These are phyloP conservation scores for Pteronura brasiliensis DNA, from an alignment of 2,113 vertebrate genomes.

Conservation along the genomic window DNA sequence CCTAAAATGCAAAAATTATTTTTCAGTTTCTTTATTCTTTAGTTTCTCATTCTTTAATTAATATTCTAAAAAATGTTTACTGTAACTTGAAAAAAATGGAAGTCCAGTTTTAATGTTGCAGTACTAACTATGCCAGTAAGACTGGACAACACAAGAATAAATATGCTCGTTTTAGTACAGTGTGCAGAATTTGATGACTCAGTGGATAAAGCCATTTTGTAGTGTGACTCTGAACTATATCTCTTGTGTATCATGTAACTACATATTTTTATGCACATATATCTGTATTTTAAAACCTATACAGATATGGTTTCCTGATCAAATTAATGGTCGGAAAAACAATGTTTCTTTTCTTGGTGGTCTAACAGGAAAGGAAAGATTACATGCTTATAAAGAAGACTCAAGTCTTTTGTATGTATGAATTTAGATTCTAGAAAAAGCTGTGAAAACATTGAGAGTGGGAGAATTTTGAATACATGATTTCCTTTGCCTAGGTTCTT, in stretches of 20 bases:
- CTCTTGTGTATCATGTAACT: conserved; percentile 17
- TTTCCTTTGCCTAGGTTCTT: conserved; percentile 21
- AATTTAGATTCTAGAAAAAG: conserved; percentile 41
- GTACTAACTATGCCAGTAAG: background rate
- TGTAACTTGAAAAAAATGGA: conserved; percentile 35
- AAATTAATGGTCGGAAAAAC: conserved; percentile 13
- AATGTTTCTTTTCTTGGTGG: background rate
- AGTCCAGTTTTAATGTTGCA: background rate
- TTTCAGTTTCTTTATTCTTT: background rate
- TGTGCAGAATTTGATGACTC: conserved; percentile 23
- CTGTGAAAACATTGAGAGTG: conserved; percentile 19
- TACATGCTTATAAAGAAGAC: conserved; percentile 5
- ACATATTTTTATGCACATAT: conserved; percentile 10
- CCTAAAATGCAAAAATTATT: conserved; percentile 2
- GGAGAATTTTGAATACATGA: background rate
- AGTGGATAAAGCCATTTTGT: background rate
- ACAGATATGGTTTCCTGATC: conserved; percentile 19
- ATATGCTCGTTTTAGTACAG: background rate
- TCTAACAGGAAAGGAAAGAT: conserved; percentile 10
- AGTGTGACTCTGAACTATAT: background rate
- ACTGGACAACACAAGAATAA: background rate
- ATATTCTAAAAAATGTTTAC: background rate
- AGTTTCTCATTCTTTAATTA: conserved; percentile 33
- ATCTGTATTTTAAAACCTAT: conserved; percentile 23
- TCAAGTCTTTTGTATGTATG: conserved; percentile 31